Base-by-base conservation (phyloP, 1,140 invertebrate species). In the Proctacanthus coquilletti region DNA sequence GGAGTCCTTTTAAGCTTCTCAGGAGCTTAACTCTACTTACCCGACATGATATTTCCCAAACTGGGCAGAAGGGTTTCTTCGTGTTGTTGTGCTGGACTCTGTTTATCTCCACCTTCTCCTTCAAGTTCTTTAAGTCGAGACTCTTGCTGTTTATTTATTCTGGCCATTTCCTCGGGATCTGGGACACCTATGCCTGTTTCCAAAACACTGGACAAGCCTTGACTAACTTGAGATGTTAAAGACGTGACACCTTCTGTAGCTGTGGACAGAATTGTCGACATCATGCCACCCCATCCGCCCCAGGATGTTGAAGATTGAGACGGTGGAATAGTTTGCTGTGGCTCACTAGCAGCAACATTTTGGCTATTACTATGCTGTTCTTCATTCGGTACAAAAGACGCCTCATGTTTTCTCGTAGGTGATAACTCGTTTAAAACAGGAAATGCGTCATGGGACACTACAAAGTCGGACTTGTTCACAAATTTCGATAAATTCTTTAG, bases 131-230 rank as follows among this genome's bases (percentile, higher is more conserved):
- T n/a, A n/a, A n/a, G n/a, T n/a, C n/a, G n/a, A n/a, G n/a, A n/a
- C 45, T 39, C 48, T 44, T 62, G 51, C 42, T 51, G 43, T 40
- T 60, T 56, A 50, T 65, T 53, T 18, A 57, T 55, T 45, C 65
- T 63, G 1, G 73, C 80, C 33, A 87, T 50, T 50, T 84, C 75
- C 52, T 77, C 74, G 11, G 82, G 80, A 51, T 83, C 71, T 17
- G 83, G 79, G 5, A 74, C 74, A 18, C 80, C 81, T 31, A 89
- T 76, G 23, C 72, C 69, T 32, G 72, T 73, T 62, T 85, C 81
- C 40, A 88, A 56, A 10, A 87, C 76, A 31, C 75, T 80, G 43
- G 64, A 69, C 8, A 87, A 54, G 14, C 80, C 77, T 48, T 80
- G 80, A 42, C 75, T 79, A 9, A 88, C 79, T 53, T 84, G 80